phyloP scores from a whole-genome alignment of 2,797 vertebrate species.

The Bovichtus variegatus region DNA sequence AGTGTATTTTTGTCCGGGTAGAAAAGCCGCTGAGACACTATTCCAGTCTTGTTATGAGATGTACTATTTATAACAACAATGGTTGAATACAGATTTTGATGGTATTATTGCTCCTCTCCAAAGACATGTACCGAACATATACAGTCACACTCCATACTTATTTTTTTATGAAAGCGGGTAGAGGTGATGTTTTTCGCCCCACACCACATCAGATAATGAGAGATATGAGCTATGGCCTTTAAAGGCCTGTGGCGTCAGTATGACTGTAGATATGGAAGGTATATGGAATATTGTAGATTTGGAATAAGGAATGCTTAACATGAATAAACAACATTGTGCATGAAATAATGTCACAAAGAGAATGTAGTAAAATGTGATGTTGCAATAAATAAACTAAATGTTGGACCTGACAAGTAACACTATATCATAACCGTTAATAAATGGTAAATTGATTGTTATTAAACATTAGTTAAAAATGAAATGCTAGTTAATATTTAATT shows the following conservation, averaged over 20 bases:
- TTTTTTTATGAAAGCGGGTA: too few species aligned
- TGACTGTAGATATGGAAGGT: too few species aligned
- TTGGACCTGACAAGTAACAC: too few species aligned
- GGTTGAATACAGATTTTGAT: background rate
- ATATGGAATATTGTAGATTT: too few species aligned
- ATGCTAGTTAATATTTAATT: too few species aligned
- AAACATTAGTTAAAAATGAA: too few species aligned
- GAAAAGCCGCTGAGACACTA: background rate
- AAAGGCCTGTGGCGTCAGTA: too few species aligned
- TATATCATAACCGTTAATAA: too few species aligned
- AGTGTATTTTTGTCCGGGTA: background rate
- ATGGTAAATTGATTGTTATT: too few species aligned
- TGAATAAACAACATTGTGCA: background rate
- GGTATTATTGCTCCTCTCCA: background rate
- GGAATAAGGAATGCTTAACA: background rate
- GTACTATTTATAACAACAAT: background rate
- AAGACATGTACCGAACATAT: background rate
- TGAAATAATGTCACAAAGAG: background rate
- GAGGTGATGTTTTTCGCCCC: background rate
- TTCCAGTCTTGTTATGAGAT: background rate
- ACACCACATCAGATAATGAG: background rate
- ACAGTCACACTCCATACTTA: background rate
- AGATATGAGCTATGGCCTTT: background rate
- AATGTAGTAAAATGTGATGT: background rate
- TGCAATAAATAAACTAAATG: too few species aligned